These are phyloP conservation scores for Quadroppia sp. DNA, from an alignment of 2,888 invertebrate species.

Conservation along the genomic window DNA sequence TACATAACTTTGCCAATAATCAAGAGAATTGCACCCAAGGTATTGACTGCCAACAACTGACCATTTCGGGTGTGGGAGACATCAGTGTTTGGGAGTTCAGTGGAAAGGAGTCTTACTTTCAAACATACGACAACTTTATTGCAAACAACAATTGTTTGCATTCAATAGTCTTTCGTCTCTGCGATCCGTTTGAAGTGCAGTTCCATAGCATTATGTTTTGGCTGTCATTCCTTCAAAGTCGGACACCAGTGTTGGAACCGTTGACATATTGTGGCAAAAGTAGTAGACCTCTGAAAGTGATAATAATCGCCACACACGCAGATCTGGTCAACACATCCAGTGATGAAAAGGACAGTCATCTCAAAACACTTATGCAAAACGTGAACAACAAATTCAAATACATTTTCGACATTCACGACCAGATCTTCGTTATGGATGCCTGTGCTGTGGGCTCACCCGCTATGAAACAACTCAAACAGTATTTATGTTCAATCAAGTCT, in stretches of 20 bases:
- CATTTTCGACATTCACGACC: constrained; percentile 60
- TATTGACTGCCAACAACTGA: constrained; percentile 62
- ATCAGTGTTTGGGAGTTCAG: constrained; percentile 70
- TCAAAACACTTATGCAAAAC: constrained; percentile 56
- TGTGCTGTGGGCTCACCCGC: constrained; percentile 62
- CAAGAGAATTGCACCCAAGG: constrained; percentile 62
- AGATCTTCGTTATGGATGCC: constrained; percentile 62
- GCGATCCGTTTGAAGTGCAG: constrained; percentile 63
- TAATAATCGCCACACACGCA: constrained; percentile 64
- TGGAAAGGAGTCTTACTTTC: constrained; percentile 67
- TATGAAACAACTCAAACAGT: constrained; percentile 61
- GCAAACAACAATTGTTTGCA: constrained; percentile 60
- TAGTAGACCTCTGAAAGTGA: constrained; percentile 57
- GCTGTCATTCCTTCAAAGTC: constrained; percentile 67
- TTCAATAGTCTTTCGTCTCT: constrained; percentile 64
- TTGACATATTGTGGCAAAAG: constrained; percentile 61
- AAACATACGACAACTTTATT: constrained; percentile 68
- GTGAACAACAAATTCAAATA: constrained; percentile 57
- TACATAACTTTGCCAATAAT: constrained; percentile 45
- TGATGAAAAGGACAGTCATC: constrained; percentile 31
- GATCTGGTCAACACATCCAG: constrained; percentile 57
- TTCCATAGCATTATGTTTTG: constrained; percentile 67
- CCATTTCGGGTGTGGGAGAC: constrained; percentile 60
- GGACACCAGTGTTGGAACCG: constrained; percentile 61
- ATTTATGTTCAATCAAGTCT: constrained; percentile 58